Evolutionary conservation across 92 coral and sea anemone genomes (phyloP).

Genomic region (Metridium senile): DNA sequence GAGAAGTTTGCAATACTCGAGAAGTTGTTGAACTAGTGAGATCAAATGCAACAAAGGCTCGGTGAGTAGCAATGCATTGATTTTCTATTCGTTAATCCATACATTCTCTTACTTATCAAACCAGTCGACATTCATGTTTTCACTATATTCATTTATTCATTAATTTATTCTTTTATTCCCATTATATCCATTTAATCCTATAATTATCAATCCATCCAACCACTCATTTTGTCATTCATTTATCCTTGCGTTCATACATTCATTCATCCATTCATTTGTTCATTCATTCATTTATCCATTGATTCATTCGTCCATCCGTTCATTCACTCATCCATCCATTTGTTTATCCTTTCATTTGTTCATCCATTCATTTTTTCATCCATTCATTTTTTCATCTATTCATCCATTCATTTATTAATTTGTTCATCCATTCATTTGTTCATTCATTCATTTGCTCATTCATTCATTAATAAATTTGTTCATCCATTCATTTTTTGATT

Average conservation of each 20-base stretch:
- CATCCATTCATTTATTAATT: not conserved
- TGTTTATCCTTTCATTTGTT: not conserved
- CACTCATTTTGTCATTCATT: not conserved
- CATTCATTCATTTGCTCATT: not conserved
- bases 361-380: not conserved
- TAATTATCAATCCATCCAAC: not conserved
- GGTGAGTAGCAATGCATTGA: conserved; percentile 46
- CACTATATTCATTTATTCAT: not conserved
- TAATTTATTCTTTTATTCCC: not conserved
- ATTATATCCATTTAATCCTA: no score
- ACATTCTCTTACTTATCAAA: not conserved
- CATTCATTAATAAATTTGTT: not conserved
- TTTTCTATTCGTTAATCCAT: not conserved
- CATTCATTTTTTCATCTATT: not conserved
- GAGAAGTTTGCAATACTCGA: conserved; percentile 78
- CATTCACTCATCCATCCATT: not conserved
- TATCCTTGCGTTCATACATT: not conserved
- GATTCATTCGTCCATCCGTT: not conserved
- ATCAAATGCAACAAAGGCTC: conserved; percentile 55
- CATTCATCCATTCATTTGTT: not conserved
- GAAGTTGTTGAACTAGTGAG: conserved; percentile 76
- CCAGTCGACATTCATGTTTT: not conserved
- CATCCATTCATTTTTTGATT: not conserved
- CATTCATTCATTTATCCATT: not conserved
- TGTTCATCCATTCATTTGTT: not conserved